Evolutionary conservation across 1,140 invertebrate genomes (phyloP), one percentile per base, ranked within the genome.

Genomic region (Leptoteleia sp.): DNA sequence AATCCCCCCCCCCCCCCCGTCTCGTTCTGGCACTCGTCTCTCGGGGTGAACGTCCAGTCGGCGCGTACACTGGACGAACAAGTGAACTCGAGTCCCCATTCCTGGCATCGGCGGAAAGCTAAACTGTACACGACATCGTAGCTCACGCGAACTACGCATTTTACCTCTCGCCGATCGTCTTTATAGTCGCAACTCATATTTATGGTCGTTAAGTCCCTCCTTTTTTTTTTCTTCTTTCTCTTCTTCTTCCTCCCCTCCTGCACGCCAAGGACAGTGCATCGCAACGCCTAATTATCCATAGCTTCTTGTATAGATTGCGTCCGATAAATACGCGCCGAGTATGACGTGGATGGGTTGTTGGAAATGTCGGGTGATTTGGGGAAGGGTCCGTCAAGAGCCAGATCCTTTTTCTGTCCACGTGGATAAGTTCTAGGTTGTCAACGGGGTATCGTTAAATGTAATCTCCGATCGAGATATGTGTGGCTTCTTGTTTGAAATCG

Each of bases 31-130:
- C 27, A 35, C 52, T 38, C 48, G 9, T n/a, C n/a, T 55, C 45
- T 13, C 61, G 85, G 67, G 86, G 86, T 87, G 84, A 88, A 88
- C 77, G 87, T 86, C 85, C 87, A 85, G 62, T 50, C 31, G 71
- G 55, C 70, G 29, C 43, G 81, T 70, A 68, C 61, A 84, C 85
- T 85, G 81, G 84, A 85, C 54, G 82, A 82, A 80, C 86, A 85
- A 87, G 84, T 87, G 80, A 87, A 87, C 86, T 86, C 79, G 59
- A 79, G 73, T 45, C 64, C 64, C 64, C 76, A 77, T 83, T 83
- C 76, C 78, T 81, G 68, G 15, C 43, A 55, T 68, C 38, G 40
- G n/a, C 40, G 57, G 13, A 48, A 43, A 59, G 35, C 22, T 42
- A 29, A 40, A 16, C 59, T 31, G 47, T 38, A 55, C 59, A 67